Percentiles rank a stretch among this genome's conserved stretches.
phyloP scores from a whole-genome alignment of 2,113 vertebrate species.

The Menura novaehollandiae region DNA sequence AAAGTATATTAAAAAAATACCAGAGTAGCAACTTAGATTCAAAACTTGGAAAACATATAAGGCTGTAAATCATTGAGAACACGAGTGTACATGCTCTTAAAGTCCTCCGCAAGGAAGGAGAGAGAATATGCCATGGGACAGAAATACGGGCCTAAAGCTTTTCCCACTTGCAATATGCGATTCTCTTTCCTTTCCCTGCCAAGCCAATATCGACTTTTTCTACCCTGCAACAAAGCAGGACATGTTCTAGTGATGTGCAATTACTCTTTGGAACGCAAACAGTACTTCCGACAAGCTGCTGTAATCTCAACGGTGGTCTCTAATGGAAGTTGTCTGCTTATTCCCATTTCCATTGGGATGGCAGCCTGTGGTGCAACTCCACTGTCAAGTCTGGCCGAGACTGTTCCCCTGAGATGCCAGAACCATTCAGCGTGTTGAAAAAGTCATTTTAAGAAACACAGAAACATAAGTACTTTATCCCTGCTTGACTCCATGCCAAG shows the following conservation, averaged over 20 bases:
- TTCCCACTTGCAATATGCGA: background rate
- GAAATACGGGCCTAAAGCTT: background rate
- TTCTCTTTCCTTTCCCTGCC: background rate
- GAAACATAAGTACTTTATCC: constrained; percentile 24
- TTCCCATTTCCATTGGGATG: background rate
- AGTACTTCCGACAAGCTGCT: background rate
- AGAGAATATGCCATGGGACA: background rate
- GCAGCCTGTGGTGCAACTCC: background rate
- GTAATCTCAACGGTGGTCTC: background rate
- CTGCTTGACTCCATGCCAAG: constrained; percentile 20
- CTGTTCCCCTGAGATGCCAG: background rate
- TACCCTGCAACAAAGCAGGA: background rate
- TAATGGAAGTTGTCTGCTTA: constrained; percentile 31
- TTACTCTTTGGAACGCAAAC: background rate
- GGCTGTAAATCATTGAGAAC: background rate
- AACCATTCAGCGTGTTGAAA: background rate
- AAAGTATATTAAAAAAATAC: background rate
- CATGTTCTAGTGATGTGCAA: background rate
- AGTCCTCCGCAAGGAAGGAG: background rate
- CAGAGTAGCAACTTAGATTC: background rate
- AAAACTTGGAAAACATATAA: background rate
- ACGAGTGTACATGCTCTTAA: background rate
- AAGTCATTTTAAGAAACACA: constrained; percentile 25
- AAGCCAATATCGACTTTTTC: background rate
- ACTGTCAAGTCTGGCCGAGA: background rate